Base-by-base conservation (phyloP, 2,113 vertebrate species). In the Pardalotus punctatus region DNA sequence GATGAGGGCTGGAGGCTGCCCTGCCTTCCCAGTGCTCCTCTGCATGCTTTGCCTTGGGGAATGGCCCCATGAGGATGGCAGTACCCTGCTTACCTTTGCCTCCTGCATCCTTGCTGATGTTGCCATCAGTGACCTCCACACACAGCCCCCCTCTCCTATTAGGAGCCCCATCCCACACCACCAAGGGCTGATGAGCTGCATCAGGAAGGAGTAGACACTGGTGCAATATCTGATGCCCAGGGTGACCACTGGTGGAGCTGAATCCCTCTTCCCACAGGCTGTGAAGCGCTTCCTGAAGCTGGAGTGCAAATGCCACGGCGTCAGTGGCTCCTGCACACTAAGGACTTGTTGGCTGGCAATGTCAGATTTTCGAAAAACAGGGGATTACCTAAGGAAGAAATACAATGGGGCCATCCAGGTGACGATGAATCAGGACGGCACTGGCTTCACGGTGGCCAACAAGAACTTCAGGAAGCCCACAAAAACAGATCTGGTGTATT, bases 351-450 rank as follows among this genome's bases (percentile, higher is more conserved):
- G 99, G 99, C 97, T 98, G 91, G 99, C 99, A 16, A 99, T 99
- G 98, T 98, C 99, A 8, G 99, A 99, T 97, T 99, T 99, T 92
- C 98, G 99, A 43, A 99, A 99, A 97, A 99, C 99, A 0, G 99
- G 99, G 36, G 99, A 99, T 96, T 99, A 98, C 97, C 98, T 99
- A 35, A 97, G 99, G 94, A 98, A 98, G 95, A 99, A 99, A 95
- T 99, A 99, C 96, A 99, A 99, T 1, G 99, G 99, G 27, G 99
- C 99, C 69, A 99, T 99, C 82, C 99, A 99, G 97, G 99, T 99
- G 95, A 99, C 98, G 0, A 99, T 99, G 98, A 99, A 99, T 93
- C 99, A 99, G 96, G 99, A 99, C 1, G 99, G 99, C 35, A 99
- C 99, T 9, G 99, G 99, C 90, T 99, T 99, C 94, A 98, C 98